Evolutionary conservation across 1,140 invertebrate species (phyloP).

Genomic region (Atta texana): DNA sequence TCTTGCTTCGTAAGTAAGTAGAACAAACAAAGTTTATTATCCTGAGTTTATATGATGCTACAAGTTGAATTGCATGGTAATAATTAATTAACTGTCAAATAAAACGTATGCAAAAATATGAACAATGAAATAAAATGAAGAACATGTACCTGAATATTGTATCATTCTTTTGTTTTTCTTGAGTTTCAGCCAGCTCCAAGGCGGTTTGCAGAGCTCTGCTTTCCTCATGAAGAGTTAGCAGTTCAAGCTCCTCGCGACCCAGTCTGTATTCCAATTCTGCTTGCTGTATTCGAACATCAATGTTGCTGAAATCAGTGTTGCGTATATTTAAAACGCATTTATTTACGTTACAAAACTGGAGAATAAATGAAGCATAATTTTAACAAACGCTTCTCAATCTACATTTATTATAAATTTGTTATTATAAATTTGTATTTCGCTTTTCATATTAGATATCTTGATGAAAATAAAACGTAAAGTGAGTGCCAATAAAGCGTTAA

Average conservation of each 20-base stretch:
- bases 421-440: background rate
- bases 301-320: slow-evolving; percentile 89
- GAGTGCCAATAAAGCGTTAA: too few relatives aligned
- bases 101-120: background rate
- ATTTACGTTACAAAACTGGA: background rate
- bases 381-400: background rate
- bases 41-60: background rate
- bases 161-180: slow-evolving; percentile 84
- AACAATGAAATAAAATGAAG: background rate
- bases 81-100: background rate
- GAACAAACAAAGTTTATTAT: background rate
- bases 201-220: slow-evolving; percentile 92
- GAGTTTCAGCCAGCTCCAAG: slow-evolving; percentile 90
- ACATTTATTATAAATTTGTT: background rate
- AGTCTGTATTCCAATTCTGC: slow-evolving; percentile 95
- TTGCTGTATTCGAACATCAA: slow-evolving; percentile 95
- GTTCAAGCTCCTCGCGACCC: slow-evolving; percentile 94
- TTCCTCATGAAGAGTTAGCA: slow-evolving; percentile 94
- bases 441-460: background rate
- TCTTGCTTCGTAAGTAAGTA: background rate
- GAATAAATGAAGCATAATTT: slow-evolving; percentile 1
- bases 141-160: slow-evolving; percentile 89
- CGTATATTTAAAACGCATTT: background rate
- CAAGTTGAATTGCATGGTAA: background rate
- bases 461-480: too few relatives aligned